Percentiles rank a stretch among this genome's conserved stretches.
Evolutionary conservation across 64 coral and sea anemone species (phyloP).

Genomic region (Montipora sp.): DNA sequence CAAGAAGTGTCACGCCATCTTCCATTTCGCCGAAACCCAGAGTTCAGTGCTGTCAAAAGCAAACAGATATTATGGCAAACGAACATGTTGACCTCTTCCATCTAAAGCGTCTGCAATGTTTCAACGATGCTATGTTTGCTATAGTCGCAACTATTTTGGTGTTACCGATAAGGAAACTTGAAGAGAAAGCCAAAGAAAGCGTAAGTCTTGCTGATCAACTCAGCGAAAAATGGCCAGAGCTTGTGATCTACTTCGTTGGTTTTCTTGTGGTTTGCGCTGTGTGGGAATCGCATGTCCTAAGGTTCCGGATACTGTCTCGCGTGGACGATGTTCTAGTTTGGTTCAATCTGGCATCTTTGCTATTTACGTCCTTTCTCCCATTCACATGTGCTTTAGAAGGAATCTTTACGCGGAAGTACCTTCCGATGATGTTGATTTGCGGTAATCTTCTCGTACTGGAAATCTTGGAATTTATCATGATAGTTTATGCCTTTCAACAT

Average conservation of each 20-base stretch:
- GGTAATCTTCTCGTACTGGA: slow-evolving; percentile 84
- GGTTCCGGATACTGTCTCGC: slow-evolving; percentile 90
- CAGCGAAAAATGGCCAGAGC: slow-evolving; percentile 62
- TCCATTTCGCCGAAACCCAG: too few species aligned
- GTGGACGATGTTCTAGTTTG: slow-evolving; percentile 94
- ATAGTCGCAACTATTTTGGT: slow-evolving; percentile 98
- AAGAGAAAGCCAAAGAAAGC: slow-evolving; percentile 32
- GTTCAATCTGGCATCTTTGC: slow-evolving; percentile 87
- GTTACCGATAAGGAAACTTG: slow-evolving; percentile 87
- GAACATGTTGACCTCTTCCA: slow-evolving; percentile 83
- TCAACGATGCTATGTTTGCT: slow-evolving; percentile 93
- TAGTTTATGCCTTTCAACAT: slow-evolving; percentile 85
- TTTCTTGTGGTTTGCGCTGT: slow-evolving; percentile 92
- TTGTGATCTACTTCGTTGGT: slow-evolving; percentile 85
- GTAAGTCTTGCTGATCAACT: slow-evolving; percentile 69
- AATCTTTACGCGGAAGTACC: slow-evolving; percentile 72
- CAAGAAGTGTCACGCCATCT: too few species aligned
- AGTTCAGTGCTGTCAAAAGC: background rate
- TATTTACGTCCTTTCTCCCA: slow-evolving; percentile 92
- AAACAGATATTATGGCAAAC: background rate
- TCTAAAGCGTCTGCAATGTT: slow-evolving; percentile 88
- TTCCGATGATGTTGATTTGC: slow-evolving; percentile 85
- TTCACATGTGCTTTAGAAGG: slow-evolving; percentile 84
- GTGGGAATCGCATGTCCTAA: slow-evolving; percentile 92
- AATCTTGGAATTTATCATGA: slow-evolving; percentile 83